These are phyloP conservation scores for Trachelus troglodyta DNA, from an alignment of 2,888 invertebrate genomes.

Conservation along the genomic window DNA sequence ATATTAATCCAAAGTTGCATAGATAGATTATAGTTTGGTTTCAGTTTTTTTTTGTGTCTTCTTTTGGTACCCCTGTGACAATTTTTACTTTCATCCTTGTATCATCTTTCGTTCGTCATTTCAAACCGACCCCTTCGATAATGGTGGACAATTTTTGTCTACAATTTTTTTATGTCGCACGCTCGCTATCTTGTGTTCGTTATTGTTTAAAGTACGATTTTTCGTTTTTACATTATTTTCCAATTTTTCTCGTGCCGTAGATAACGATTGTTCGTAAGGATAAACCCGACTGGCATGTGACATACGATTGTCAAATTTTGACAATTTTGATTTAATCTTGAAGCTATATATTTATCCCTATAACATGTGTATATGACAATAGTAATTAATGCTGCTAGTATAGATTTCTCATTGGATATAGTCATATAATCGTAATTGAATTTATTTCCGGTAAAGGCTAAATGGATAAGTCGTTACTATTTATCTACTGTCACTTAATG, in stretches of 20 bases:
- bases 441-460: background rate
- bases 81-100: background rate
- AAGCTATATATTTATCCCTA: background rate
- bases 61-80: background rate
- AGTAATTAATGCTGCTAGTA: background rate
- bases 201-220: background rate
- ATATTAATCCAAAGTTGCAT: background rate
- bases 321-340: background rate
- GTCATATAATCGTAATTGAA: background rate
- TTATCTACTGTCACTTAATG: background rate
- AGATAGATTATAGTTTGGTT: background rate
- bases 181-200: background rate
- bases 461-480: background rate
- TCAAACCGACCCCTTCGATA: background rate
- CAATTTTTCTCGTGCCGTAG: background rate
- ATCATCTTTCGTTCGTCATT: background rate
- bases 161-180: background rate
- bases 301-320: background rate
- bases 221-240: background rate
- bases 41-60: background rate
- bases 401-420: background rate
- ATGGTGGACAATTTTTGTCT: background rate
- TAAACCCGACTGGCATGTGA: background rate
- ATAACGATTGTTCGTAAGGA: background rate
- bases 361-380: background rate